Evolutionary conservation across 2,113 vertebrate species (phyloP).

Genomic region (Galemys pyrenaicus): DNA sequence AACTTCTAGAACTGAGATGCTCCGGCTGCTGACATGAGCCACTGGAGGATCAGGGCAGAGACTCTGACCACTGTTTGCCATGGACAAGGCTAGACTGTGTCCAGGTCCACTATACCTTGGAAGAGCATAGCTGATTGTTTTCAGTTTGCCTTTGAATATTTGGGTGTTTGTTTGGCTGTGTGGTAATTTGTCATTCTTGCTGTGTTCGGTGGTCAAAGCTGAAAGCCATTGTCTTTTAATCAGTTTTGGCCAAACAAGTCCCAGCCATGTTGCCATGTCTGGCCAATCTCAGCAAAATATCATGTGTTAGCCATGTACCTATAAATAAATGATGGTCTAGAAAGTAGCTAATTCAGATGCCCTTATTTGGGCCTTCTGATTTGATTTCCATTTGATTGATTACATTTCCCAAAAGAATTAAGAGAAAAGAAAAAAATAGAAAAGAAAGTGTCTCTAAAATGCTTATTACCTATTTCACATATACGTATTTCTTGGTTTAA

Average conservation of each 20-base stretch:
- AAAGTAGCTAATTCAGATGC: background rate
- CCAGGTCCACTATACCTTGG: background rate
- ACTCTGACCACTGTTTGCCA: background rate
- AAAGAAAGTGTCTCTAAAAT: background rate
- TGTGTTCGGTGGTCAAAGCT: background rate
- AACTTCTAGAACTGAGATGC: background rate
- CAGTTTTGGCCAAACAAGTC: slow-evolving; percentile 29
- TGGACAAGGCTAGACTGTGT: background rate
- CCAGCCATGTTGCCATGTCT: background rate
- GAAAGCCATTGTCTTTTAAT: slow-evolving; percentile 11
- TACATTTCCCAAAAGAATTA: background rate
- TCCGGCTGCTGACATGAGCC: background rate
- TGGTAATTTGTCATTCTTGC: background rate
- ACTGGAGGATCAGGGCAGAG: background rate
- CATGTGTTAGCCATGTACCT: background rate
- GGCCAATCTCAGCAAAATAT: background rate
- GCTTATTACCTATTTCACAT: background rate
- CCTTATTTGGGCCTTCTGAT: background rate
- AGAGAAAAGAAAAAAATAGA: too few relatives aligned
- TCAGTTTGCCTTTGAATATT: background rate
- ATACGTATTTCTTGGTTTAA: background rate
- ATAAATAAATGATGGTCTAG: background rate
- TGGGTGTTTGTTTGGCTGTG: background rate
- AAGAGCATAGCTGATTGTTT: background rate
- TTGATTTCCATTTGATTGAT: background rate